Evolutionary conservation across 1,140 invertebrate genomes (phyloP).

Genomic region (Holcopasites calliopsidis): DNA sequence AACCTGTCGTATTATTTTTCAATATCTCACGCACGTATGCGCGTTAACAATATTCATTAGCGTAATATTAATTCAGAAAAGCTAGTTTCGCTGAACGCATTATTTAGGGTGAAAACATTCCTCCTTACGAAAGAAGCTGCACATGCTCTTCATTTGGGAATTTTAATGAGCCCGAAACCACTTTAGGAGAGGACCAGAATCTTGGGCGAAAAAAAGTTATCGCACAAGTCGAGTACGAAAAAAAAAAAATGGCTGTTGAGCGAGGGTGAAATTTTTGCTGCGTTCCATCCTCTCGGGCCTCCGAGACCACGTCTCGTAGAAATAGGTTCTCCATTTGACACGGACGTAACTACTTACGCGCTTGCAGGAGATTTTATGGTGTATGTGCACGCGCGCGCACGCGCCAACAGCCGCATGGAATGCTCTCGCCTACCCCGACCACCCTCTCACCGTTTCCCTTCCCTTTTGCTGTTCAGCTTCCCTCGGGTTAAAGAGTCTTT

Average conservation of each 20-base stretch:
- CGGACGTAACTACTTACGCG: too few species aligned
- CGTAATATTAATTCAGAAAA: too few species aligned
- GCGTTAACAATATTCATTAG: too few species aligned
- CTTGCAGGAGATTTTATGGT: not conserved
- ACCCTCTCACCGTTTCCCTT: slow-evolving; percentile 39
- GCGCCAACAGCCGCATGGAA: slow-evolving; percentile 26
- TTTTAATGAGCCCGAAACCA: too few species aligned
- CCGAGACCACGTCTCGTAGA: slow-evolving; percentile 22
- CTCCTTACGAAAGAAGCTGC: too few species aligned
- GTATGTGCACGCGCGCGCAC: slow-evolving; percentile 18
- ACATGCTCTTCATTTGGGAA: too few species aligned
- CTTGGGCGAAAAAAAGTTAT: not conserved
- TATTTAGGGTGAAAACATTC: too few species aligned
- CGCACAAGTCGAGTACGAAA: too few species aligned
- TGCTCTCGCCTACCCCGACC: slow-evolving; percentile 54
- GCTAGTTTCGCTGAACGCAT: too few species aligned
- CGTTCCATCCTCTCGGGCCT: not conserved
- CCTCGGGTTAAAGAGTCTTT: slow-evolving; percentile 47
- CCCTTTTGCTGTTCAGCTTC: slow-evolving; percentile 23
- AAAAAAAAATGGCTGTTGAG: not conserved
- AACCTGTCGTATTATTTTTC: too few species aligned
- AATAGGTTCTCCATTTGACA: slow-evolving; percentile 29
- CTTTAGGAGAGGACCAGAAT: not conserved
- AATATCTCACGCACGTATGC: too few species aligned
- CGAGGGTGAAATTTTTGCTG: not conserved